These are phyloP conservation scores for Tylochromis polylepis DNA, from an alignment of 2,113 vertebrate genomes.

Conservation along the genomic window DNA sequence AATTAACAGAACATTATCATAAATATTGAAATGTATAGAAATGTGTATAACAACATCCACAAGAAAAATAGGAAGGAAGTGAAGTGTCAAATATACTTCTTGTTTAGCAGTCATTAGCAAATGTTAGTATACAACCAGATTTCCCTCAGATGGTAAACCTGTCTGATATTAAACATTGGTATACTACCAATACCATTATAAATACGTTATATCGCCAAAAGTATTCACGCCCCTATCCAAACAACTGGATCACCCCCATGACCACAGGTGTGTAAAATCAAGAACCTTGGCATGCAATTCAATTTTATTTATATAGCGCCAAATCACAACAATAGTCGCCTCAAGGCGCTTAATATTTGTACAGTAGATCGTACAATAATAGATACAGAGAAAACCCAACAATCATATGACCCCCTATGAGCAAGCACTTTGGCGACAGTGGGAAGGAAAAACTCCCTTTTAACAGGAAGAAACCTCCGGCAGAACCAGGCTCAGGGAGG, in stretches of 20 bases:
- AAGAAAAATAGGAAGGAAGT: not conserved
- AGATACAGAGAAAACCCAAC: too few relatives aligned
- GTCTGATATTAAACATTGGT: not conserved
- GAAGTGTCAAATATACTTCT: not conserved
- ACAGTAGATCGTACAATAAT: too few relatives aligned
- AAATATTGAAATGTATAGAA: not conserved
- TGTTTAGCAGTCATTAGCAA: not conserved
- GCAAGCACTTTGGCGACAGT: too few relatives aligned
- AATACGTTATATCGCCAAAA: not conserved
- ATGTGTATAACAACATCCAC: not conserved
- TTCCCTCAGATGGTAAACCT: not conserved
- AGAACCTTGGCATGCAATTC: not conserved
- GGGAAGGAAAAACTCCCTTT: too few relatives aligned
- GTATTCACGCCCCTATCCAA: not conserved
- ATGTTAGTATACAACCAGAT: not conserved
- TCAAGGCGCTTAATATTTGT: too few relatives aligned
- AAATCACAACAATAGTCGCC: too few relatives aligned
- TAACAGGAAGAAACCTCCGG: too few relatives aligned
- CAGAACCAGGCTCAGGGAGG: too few relatives aligned
- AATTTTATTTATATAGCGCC: too few relatives aligned
- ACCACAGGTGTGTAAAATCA: not conserved
- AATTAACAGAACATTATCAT: not conserved
- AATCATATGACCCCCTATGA: too few relatives aligned
- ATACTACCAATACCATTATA: not conserved
- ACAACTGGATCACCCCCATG: not conserved